Percentiles rank a stretch among this genome's conserved stretches.
These are phyloP conservation scores for Linnaemya tessellans DNA, from an alignment of 2,888 invertebrate species.

Conservation along the genomic window DNA sequence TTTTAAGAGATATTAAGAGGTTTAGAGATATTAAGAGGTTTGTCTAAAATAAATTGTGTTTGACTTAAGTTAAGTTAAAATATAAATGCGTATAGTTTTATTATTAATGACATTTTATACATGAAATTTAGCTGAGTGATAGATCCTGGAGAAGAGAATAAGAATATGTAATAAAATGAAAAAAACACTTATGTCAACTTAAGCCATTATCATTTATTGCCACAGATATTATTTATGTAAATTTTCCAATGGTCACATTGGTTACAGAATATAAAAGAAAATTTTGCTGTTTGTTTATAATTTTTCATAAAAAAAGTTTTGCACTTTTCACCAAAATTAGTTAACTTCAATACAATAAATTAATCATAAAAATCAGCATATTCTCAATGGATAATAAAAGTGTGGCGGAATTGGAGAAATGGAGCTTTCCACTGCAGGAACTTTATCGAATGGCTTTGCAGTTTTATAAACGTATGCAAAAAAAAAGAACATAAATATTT, in stretches of 20 bases:
- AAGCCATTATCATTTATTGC: no score
- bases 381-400: conserved; percentile 62
- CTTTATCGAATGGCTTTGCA: conserved; percentile 94
- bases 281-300: conserved; percentile 55
- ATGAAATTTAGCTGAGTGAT: no score
- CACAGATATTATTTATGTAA: no score
- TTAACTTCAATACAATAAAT: neutral
- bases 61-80: no score
- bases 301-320: conserved; percentile 9
- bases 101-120: no score
- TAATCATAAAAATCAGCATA: neutral
- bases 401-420: conserved; percentile 83
- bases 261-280: conserved; percentile 18
- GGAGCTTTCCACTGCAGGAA: conserved; percentile 89
- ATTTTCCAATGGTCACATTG: neutral
- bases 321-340: neutral
- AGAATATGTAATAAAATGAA: no score
- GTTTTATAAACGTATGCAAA: conserved; percentile 94
- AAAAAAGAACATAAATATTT: neutral
- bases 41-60: no score
- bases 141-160: no score
- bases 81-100: no score
- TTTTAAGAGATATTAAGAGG: no score
- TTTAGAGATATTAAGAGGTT: no score
- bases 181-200: no score